A percentile compares a stretch with the other conserved stretches of the same genome.
Evolutionary conservation across 2,888 invertebrate genomes (phyloP).

Genomic region (Drosophila setosimentum): DNA sequence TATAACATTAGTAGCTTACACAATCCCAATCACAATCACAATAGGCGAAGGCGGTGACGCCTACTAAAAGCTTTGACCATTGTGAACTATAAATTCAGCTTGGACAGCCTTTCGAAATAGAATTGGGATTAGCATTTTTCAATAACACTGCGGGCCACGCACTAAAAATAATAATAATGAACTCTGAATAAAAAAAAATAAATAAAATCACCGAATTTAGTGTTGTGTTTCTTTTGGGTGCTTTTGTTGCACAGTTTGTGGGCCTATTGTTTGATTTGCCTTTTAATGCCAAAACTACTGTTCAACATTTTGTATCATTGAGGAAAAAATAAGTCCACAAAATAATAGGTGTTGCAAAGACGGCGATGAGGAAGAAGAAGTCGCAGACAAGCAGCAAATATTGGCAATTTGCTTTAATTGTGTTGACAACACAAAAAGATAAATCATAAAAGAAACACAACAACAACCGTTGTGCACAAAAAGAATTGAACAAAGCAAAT

Average conservation of each 20-base stretch:
- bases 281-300: constrained; percentile 64
- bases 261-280: constrained; percentile 31
- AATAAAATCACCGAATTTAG: constrained; percentile 15
- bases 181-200: background rate
- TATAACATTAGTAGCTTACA: constrained; percentile 10
- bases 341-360: constrained; percentile 18
- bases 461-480: constrained; percentile 9
- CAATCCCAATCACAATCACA: background rate
- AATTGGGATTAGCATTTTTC: constrained; percentile 38
- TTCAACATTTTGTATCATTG: constrained; percentile 35
- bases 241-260: constrained; percentile 39
- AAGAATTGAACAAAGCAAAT: constrained; percentile 29
- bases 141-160: constrained; percentile 46
- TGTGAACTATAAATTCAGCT: constrained; percentile 36
- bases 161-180: constrained; percentile 21
- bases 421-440: constrained; percentile 50
- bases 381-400: constrained; percentile 52
- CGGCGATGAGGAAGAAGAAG: background rate
- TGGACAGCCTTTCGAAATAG: constrained; percentile 23
- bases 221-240: constrained; percentile 28
- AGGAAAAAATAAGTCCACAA: constrained; percentile 1
- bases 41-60: constrained; percentile 6
- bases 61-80: constrained; percentile 32
- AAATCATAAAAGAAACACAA: constrained; percentile 8
- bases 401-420: constrained; percentile 73